A percentile compares a stretch with the other conserved stretches of the same genome.
Conservation (phyloP, 2,113 vertebrate species). For the Engraulis encrasicolus region DNA sequence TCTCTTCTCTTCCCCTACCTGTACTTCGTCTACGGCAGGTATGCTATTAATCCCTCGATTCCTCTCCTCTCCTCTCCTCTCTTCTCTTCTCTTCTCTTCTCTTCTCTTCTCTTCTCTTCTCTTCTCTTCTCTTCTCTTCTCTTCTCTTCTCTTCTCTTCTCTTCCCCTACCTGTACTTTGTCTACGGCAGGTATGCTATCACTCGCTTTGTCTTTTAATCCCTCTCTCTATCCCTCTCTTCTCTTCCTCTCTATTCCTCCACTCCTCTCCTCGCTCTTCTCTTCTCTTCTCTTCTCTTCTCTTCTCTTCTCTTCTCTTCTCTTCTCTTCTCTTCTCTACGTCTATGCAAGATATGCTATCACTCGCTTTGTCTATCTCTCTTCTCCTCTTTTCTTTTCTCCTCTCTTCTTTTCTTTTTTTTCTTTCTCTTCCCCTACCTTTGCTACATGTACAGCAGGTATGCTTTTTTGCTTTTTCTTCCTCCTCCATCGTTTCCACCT, state of each 20-base stretch:
- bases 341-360: slow-evolving; percentile 82
- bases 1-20: background rate
- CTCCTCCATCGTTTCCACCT: too few species aligned
- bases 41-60: slow-evolving; percentile 58
- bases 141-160: too few species aligned
- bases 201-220: too few species aligned
- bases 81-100: background rate
- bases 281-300: slow-evolving; percentile 41
- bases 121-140: too few species aligned
- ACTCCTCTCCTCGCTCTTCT: slow-evolving; percentile 45
- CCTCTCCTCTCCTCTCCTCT: slow-evolving; percentile 58
- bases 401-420: background rate
- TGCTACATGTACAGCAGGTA: too few species aligned
- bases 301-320: background rate
- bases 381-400: slow-evolving; percentile 34
- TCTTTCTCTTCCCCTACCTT: slow-evolving; percentile 46
- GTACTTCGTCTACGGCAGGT: slow-evolving; percentile 80
- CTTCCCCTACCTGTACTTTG: too few species aligned
- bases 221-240: too few species aligned
- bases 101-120: slow-evolving; percentile 39
- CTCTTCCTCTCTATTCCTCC: background rate
- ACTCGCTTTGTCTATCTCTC: slow-evolving; percentile 56
- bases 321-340: slow-evolving; percentile 1
- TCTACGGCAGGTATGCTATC: too few species aligned
- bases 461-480: too few species aligned